Evolutionary conservation across 2,888 invertebrate genomes (phyloP).

Genomic region (Cactoblastis cactorum): DNA sequence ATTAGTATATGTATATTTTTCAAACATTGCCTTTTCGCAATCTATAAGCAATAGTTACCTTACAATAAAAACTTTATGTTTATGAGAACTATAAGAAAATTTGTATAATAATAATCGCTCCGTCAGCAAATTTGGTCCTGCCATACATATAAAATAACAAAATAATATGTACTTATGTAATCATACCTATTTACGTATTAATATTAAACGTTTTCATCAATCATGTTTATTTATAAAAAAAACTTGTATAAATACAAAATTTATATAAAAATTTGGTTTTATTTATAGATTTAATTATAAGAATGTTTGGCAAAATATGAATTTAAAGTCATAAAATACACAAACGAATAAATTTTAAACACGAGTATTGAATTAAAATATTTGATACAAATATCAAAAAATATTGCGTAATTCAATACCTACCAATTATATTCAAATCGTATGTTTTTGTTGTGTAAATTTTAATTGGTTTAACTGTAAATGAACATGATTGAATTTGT

Average conservation of each 20-base stretch:
- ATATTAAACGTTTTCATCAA: constrained; percentile 15
- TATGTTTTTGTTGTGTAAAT: not conserved
- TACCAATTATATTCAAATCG: too few species aligned
- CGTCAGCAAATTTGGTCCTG: constrained; percentile 3
- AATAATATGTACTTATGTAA: not conserved
- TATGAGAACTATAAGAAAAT: constrained; percentile 3
- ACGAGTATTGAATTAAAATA: too few species aligned
- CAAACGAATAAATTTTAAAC: too few species aligned
- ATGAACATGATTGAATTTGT: constrained; percentile 12
- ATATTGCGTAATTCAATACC: too few species aligned
- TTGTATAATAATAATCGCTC: not conserved
- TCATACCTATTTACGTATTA: constrained; percentile 15
- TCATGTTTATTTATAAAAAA: not conserved
- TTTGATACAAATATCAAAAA: too few species aligned
- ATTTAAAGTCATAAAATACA: too few species aligned
- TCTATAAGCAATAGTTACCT: constrained; percentile 46
- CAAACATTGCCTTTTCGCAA: constrained; percentile 37
- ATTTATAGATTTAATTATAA: too few species aligned
- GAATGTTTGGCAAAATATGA: too few species aligned
- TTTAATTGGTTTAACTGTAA: not conserved
- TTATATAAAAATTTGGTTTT: too few species aligned
- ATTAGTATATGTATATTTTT: constrained; percentile 17
- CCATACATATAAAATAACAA: constrained; percentile 4
- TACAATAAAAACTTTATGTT: constrained; percentile 18
- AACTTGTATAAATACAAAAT: not conserved